A percentile compares a stretch with the other conserved stretches of the same genome.
phyloP scores from a whole-genome alignment of 1,140 invertebrate genomes.

The Drosophila mayri region DNA sequence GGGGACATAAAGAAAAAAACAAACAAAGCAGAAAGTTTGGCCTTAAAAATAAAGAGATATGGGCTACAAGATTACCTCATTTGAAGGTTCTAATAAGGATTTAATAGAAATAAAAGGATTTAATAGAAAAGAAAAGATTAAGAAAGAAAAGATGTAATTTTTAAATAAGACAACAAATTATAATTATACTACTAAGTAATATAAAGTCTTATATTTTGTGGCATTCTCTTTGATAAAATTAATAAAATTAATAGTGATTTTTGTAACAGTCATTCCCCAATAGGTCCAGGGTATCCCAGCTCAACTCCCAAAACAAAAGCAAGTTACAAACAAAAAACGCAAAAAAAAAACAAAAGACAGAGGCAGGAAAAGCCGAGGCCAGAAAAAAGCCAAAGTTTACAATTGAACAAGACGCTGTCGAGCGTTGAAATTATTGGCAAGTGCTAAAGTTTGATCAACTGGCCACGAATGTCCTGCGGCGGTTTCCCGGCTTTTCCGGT shows the following conservation, averaged over 20 bases:
- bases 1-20: background rate
- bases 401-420: conserved; percentile 75
- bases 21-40: background rate
- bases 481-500: conserved; percentile 32
- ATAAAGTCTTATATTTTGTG: too few relatives aligned
- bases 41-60: background rate
- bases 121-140: background rate
- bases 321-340: background rate
- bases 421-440: conserved; percentile 81
- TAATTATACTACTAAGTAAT: too few relatives aligned
- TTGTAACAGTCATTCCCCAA: background rate
- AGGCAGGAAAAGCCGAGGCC: conserved; percentile 17
- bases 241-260: too few relatives aligned
- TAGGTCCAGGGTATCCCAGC: conserved; percentile 18
- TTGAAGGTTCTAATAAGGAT: too few relatives aligned
- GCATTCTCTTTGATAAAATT: too few relatives aligned
- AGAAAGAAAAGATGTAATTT: too few relatives aligned
- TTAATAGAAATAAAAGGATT: background rate
- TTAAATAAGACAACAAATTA: too few relatives aligned
- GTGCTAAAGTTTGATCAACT: conserved; percentile 78
- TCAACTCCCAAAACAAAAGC: conserved; percentile 12
- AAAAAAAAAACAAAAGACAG: conserved; percentile 23
- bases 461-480: conserved; percentile 44
- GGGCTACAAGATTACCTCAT: background rate
- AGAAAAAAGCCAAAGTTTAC: conserved; percentile 61